phyloP scores from a whole-genome alignment of 2,888 invertebrate genomes.

The Furcula furcula region DNA sequence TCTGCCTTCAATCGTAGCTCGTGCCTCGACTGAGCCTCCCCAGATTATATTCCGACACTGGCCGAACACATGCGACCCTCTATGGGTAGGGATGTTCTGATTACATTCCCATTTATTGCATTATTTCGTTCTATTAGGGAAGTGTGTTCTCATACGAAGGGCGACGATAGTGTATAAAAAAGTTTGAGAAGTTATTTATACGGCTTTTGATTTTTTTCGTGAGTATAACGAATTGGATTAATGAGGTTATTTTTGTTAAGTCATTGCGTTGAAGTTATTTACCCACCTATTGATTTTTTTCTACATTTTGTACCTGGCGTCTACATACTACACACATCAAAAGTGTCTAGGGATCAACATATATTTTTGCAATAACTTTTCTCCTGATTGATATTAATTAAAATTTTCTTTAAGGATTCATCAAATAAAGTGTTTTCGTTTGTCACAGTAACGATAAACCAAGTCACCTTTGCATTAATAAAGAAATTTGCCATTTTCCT shows the following conservation, averaged over 20 bases:
- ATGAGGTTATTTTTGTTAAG: background rate
- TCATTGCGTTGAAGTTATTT: background rate
- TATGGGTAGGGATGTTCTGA: conserved; percentile 47
- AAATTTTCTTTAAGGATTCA: too few species aligned
- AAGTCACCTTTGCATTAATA: too few species aligned
- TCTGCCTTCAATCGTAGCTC: conserved; percentile 57
- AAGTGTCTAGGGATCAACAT: too few species aligned
- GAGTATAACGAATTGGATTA: background rate
- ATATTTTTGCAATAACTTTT: too few species aligned
- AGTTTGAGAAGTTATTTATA: background rate
- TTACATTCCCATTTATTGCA: conserved; percentile 59
- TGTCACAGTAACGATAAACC: too few species aligned
- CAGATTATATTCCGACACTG: too few species aligned
- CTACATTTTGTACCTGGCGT: too few species aligned
- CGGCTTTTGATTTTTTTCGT: background rate
- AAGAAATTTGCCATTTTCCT: too few species aligned
- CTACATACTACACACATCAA: too few species aligned
- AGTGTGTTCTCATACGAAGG: conserved; percentile 18
- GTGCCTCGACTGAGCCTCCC: conserved; percentile 45
- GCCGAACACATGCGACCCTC: conserved; percentile 38
- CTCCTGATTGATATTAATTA: too few species aligned
- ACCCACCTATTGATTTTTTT: too few species aligned
- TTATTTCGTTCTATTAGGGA: conserved; percentile 57
- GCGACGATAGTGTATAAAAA: background rate
- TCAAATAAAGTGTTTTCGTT: too few species aligned